A percentile compares a stretch with the other conserved stretches of the same genome.
Conservation (phyloP, 2,113 vertebrate species). For the Tor tambroides region DNA sequence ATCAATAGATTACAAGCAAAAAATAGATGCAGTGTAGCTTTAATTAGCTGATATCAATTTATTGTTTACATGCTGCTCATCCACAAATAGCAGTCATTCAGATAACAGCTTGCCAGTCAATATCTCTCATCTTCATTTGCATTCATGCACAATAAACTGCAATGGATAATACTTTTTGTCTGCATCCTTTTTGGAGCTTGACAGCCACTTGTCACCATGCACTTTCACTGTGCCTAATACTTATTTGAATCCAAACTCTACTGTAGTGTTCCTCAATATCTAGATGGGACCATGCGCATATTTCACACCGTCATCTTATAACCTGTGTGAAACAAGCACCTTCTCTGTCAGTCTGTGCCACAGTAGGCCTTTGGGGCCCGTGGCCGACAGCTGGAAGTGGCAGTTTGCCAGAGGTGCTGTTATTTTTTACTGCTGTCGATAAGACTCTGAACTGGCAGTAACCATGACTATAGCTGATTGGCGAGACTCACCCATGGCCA, state of each 20-base stretch:
- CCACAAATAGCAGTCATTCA: conserved; percentile 15
- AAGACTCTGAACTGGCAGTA: conserved; percentile 17
- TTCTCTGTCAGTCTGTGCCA: neutral
- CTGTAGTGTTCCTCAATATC: neutral
- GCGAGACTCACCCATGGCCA: conserved; percentile 10
- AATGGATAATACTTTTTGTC: neutral
- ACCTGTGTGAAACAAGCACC: conserved; percentile 6
- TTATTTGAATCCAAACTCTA: neutral
- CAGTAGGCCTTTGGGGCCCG: neutral
- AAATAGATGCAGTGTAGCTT: conserved; percentile 13
- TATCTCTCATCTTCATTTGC: conserved; percentile 7
- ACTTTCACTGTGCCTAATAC: conserved; percentile 5
- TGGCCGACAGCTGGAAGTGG: conserved; percentile 21
- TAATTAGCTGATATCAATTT: neutral
- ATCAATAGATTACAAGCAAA: neutral
- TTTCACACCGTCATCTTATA: neutral
- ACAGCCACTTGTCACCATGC: neutral
- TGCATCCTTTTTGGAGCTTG: neutral
- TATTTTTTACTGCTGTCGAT: conserved; percentile 51
- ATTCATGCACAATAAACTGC: conserved; percentile 1
- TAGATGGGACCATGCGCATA: neutral
- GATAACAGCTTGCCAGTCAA: conserved; percentile 9
- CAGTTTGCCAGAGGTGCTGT: conserved; percentile 43
- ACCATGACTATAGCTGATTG: conserved; percentile 14
- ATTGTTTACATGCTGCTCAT: conserved; percentile 1